Percentiles rank a stretch among this genome's conserved stretches.
Conservation (phyloP, 2,113 vertebrate genomes). For the Speoplatyrhinus poulsoni region DNA sequence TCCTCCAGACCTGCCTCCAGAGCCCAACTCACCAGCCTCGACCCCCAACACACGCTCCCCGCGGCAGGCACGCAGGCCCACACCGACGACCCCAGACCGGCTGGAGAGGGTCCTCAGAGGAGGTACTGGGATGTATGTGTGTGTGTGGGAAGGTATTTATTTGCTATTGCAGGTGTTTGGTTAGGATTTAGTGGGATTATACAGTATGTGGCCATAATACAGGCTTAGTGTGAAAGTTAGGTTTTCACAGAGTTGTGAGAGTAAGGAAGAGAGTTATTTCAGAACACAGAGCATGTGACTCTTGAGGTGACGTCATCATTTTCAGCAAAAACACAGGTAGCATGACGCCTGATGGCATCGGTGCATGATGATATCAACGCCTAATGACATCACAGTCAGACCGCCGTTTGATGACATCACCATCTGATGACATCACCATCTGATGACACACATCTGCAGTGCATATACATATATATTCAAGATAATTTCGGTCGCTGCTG, state of each 20-base stretch:
- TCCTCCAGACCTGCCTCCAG: constrained; percentile 84
- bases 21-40: constrained; percentile 89
- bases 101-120: constrained; percentile 89
- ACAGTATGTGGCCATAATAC: background rate
- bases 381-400: background rate
- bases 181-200: background rate
- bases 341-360: background rate
- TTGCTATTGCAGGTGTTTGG: background rate
- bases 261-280: background rate
- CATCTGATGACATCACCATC: constrained; percentile 9
- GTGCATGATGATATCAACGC: background rate
- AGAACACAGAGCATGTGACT: constrained; percentile 9
- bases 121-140: constrained; percentile 68
- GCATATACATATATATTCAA: no score
- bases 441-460: no score
- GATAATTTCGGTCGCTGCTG: no score
- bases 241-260: background rate
- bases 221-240: background rate
- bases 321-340: background rate
- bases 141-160: constrained; percentile 3
- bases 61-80: constrained; percentile 79
- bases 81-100: constrained; percentile 85
- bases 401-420: background rate
- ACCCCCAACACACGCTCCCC: constrained; percentile 90
- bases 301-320: constrained; percentile 7